Evolutionary conservation across 2,113 vertebrate species (phyloP).

Genomic region (Lagenorhynchus albirostris): DNA sequence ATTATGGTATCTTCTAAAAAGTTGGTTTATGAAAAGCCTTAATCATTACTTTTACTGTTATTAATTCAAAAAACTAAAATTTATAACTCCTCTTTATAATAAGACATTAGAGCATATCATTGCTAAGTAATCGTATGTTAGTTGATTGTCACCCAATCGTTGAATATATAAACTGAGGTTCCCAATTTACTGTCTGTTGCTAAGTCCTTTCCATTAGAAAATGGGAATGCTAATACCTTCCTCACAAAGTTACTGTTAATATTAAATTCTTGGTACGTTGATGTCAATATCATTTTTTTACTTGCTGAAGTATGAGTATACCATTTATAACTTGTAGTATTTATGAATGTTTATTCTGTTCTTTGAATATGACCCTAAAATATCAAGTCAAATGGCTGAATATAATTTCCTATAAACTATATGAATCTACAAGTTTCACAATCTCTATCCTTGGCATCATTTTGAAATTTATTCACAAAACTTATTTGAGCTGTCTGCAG

Average conservation of each 20-base stretch:
- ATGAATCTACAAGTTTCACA: background rate
- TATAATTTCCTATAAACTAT: background rate
- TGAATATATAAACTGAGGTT: background rate
- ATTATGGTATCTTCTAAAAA: background rate
- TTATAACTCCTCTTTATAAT: background rate
- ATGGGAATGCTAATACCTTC: background rate
- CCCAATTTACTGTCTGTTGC: background rate
- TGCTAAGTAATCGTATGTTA: background rate
- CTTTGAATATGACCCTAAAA: background rate
- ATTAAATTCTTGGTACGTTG: background rate
- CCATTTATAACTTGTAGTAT: background rate
- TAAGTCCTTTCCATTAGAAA: background rate
- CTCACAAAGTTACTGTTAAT: background rate
- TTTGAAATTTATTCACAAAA: conserved; percentile 13
- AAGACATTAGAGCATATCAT: background rate
- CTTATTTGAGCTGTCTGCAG: background rate
- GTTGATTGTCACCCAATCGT: background rate
- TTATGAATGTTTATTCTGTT: background rate
- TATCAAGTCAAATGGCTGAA: background rate
- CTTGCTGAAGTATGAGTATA: background rate
- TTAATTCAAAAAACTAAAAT: background rate
- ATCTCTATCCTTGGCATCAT: background rate
- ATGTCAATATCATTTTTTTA: background rate
- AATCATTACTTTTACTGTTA: background rate
- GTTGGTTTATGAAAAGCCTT: background rate